Evolutionary conservation across 2,797 vertebrate species (phyloP), one percentile per base, ranked within the genome.

Genomic region (Gila robusta): DNA sequence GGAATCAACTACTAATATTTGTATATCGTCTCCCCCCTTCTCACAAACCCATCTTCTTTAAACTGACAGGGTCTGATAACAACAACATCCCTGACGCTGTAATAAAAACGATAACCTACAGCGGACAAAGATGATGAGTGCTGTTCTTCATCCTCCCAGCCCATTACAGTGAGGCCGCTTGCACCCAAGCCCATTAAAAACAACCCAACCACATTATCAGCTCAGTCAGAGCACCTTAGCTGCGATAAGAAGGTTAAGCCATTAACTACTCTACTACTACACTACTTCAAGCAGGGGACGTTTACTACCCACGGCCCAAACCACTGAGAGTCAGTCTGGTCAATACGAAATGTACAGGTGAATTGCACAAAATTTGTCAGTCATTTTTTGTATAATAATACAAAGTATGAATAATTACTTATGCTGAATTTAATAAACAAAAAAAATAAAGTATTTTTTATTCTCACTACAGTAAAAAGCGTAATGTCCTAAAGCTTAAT

Each of bases 171-270:
- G 76, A 21, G 9, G 49, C 78, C 54, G 88, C 81, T 87, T 82
- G 84, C 72, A 23, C 84, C 71, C 83, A 88, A 94, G 90, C 88
- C 82, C 80, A 94, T 94, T 94, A 94, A 95, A 94, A 90, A 88
- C 89, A 87, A 76, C 92, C 84, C 85, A 89, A 90, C 80, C 59
- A 81, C 92, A 91, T 92, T 80, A 93, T 91, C 88, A 89, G 93
- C 92, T 93, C 91, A 92, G 92, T 86, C 66, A 88, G 89, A 94
- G 91, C 87, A 74, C 86, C 89, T 94, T 93, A 94, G 91, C 87
- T 81, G 84, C 35, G 86, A 89, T 94, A 93, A 94, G 93, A 93
- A 88, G 72, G 89, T 95, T 94, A 94, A 78, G 89, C 90, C 83
- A 91, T 94, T 93, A 93, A 83, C 64, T 70, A 41, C 72, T 16